Percentiles rank a stretch among this genome's conserved stretches.
phyloP scores from a whole-genome alignment of 2,888 invertebrate species.

The Anorthoa munda region DNA sequence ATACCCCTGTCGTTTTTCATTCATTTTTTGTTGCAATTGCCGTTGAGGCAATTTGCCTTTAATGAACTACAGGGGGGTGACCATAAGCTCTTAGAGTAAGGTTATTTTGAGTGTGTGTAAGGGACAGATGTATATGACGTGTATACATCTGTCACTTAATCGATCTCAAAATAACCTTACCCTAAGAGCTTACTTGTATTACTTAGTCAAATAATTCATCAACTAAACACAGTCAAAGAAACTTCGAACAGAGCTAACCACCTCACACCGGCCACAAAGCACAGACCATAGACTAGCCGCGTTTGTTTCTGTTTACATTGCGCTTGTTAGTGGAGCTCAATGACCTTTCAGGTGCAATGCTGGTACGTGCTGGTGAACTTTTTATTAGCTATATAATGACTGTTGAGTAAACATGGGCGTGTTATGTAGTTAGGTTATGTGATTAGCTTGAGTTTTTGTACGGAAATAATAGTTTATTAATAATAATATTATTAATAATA shows the following conservation, averaged over 20 bases:
- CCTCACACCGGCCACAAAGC: constrained; percentile 45
- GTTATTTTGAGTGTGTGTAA: no score
- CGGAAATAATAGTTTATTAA: background rate
- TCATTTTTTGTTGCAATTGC: no score
- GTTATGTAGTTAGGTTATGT: background rate
- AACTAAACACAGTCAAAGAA: constrained; percentile 11
- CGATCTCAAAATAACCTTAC: no score
- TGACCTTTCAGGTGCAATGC: constrained; percentile 64
- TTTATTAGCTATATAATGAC: constrained; percentile 54
- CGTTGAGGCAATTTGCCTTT: no score
- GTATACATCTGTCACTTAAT: no score
- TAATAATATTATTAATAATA: no score
- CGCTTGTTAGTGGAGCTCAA: constrained; percentile 49
- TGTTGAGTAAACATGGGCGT: constrained; percentile 36
- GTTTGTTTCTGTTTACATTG: constrained; percentile 59
- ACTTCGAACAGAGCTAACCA: constrained; percentile 33
- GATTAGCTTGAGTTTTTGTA: constrained; percentile 7
- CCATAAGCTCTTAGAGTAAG: no score
- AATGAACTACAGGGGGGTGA: no score
- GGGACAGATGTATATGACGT: no score
- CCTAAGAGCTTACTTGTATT: no score
- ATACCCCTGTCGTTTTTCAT: no score
- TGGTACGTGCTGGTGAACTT: constrained; percentile 58
- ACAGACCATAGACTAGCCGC: constrained; percentile 36
- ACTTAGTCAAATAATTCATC: background rate